phyloP scores from a whole-genome alignment of 2,888 invertebrate genomes.

The Ectemnius cavifrons region DNA sequence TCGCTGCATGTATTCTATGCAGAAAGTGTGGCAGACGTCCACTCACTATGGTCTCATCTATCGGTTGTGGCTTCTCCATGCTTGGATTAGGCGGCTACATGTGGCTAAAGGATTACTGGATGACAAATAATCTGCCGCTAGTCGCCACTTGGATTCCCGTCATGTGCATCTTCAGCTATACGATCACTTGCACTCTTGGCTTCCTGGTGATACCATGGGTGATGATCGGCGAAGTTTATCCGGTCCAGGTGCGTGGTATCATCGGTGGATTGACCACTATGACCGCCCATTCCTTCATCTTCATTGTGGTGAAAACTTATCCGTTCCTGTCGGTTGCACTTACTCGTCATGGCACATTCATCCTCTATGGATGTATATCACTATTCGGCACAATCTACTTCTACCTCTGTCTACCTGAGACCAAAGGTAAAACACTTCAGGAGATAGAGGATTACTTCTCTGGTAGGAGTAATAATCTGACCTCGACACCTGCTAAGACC shows the following conservation, averaged over 20 bases:
- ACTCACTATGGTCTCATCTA: conserved; percentile 82
- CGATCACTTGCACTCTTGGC: conserved; percentile 83
- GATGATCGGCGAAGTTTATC: conserved; percentile 87
- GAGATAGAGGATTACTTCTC: conserved; percentile 87
- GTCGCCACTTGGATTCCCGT: conserved; percentile 82
- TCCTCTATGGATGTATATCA: conserved; percentile 82
- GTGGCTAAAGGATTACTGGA: conserved; percentile 81
- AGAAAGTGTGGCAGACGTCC: conserved; percentile 82
- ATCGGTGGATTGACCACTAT: conserved; percentile 85
- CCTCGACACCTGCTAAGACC: conserved; percentile 62
- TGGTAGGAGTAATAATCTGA: conserved; percentile 81
- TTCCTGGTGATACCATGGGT: conserved; percentile 86
- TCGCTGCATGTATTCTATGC: conserved; percentile 82
- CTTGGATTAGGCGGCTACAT: conserved; percentile 81
- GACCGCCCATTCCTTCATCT: conserved; percentile 83
- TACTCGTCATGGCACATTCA: conserved; percentile 82
- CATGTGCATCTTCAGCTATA: conserved; percentile 82
- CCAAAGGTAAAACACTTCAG: conserved; percentile 84
- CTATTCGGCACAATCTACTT: conserved; percentile 82
- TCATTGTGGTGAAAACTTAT: conserved; percentile 85
- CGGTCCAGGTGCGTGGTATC: conserved; percentile 83
- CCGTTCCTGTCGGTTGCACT: conserved; percentile 79
- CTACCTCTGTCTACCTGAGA: conserved; percentile 84
- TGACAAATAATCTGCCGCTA: conserved; percentile 72
- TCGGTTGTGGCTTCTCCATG: conserved; percentile 84